Percentiles rank a stretch among this genome's conserved stretches.
These are phyloP conservation scores for Calliopsis andreniformis DNA, from an alignment of 1,140 invertebrate species.

Conservation along the genomic window DNA sequence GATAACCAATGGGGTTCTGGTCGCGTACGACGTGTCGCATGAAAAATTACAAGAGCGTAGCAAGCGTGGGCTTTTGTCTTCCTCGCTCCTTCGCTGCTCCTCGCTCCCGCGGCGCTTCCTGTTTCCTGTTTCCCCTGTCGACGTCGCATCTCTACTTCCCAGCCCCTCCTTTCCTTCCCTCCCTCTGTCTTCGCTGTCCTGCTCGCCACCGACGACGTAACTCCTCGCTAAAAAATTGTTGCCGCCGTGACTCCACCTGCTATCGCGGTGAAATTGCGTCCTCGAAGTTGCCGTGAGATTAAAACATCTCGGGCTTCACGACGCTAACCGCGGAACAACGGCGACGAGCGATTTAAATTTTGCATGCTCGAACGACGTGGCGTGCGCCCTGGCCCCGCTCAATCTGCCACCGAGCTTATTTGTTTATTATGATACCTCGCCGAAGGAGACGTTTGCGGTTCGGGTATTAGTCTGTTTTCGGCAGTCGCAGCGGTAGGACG, in stretches of 20 bases:
- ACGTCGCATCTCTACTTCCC: not conserved
- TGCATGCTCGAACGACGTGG: slow-evolving; percentile 26
- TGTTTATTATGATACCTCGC: not conserved
- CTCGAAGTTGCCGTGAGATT: slow-evolving; percentile 57
- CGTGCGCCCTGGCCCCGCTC: not conserved
- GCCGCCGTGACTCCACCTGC: slow-evolving; percentile 39
- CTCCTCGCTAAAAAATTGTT: slow-evolving; percentile 39
- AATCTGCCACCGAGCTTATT: slow-evolving; percentile 9
- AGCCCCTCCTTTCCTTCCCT: too few relatives aligned
- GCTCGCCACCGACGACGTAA: slow-evolving; percentile 26
- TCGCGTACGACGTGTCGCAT: slow-evolving; percentile 42
- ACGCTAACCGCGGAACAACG: slow-evolving; percentile 8
- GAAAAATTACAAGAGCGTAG: slow-evolving; percentile 60
- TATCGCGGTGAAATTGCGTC: slow-evolving; percentile 56
- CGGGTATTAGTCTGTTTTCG: too few relatives aligned
- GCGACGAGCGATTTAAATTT: slow-evolving; percentile 46
- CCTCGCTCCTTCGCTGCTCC: not conserved
- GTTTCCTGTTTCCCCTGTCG: slow-evolving; percentile 3
- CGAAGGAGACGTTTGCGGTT: not conserved
- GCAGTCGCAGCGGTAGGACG: too few relatives aligned
- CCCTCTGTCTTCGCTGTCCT: slow-evolving; percentile 20
- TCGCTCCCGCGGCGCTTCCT: not conserved
- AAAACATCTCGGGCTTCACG: slow-evolving; percentile 57
- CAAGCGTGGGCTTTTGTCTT: slow-evolving; percentile 8
- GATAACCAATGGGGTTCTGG: slow-evolving; percentile 50